phyloP scores from a whole-genome alignment of 2,888 invertebrate genomes.

The Drosophila hawaiiensis region DNA sequence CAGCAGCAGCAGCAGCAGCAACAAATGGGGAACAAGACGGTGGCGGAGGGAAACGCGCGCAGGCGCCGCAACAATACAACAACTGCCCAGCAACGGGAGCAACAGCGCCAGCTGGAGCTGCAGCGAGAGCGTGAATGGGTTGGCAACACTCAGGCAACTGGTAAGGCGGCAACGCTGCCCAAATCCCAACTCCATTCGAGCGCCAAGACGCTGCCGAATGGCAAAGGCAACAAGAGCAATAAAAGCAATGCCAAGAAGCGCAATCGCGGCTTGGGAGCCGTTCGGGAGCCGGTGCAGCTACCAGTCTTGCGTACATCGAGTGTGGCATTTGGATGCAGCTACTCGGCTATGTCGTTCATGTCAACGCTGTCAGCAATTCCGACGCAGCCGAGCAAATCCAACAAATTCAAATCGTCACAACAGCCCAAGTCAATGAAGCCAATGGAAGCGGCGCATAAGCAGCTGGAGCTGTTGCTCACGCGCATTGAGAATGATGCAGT shows the following conservation, averaged over 20 bases:
- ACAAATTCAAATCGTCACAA: background rate
- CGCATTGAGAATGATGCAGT: slow-evolving; percentile 43
- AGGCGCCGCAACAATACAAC: slow-evolving; percentile 39
- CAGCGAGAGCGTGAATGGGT: slow-evolving; percentile 18
- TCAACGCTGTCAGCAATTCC: background rate
- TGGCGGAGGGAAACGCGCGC: slow-evolving; percentile 36
- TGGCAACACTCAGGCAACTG: background rate
- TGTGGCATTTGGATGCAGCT: slow-evolving; percentile 30
- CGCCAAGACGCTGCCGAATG: slow-evolving; percentile 3
- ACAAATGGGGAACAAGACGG: slow-evolving; percentile 18
- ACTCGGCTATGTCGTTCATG: background rate
- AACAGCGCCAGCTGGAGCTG: background rate
- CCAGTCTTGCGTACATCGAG: background rate
- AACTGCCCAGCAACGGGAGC: slow-evolving; percentile 2
- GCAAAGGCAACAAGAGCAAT: background rate
- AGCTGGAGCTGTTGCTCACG: slow-evolving; percentile 55
- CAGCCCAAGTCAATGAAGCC: slow-evolving; percentile 1
- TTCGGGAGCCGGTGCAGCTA: background rate
- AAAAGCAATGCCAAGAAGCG: background rate
- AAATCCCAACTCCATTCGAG: background rate
- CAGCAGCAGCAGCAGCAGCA: slow-evolving; percentile 16
- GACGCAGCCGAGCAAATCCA: background rate
- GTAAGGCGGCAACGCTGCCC: slow-evolving; percentile 5
- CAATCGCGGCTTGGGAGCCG: background rate
- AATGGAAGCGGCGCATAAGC: slow-evolving; percentile 52